A percentile compares a stretch with the other conserved stretches of the same genome.
Conservation (phyloP, 2,888 invertebrate species). For the Ernsta delagoae region DNA sequence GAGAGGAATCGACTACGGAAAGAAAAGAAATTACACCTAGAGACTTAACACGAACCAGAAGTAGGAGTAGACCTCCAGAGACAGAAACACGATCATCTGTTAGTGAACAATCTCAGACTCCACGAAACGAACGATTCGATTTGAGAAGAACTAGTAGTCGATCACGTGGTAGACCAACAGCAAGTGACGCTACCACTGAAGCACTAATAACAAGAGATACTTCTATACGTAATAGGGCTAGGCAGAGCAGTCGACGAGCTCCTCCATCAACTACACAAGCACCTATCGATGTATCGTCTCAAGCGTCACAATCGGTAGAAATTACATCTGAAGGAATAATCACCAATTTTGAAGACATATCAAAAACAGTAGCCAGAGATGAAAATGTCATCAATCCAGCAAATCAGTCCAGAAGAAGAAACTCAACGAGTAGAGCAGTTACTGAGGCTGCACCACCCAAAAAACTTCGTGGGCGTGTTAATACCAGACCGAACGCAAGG, state of each 20-base stretch:
- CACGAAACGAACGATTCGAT: slow-evolving; percentile 69
- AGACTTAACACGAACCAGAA: slow-evolving; percentile 57
- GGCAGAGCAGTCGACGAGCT: slow-evolving; percentile 48
- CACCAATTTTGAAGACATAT: slow-evolving; percentile 59
- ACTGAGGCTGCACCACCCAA: slow-evolving; percentile 52
- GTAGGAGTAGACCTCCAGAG: slow-evolving; percentile 57
- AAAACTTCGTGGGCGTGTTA: slow-evolving; percentile 60
- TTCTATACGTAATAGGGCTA: slow-evolving; percentile 55
- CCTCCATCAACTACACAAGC: slow-evolving; percentile 27
- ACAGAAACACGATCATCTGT: slow-evolving; percentile 46
- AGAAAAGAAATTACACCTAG: slow-evolving; percentile 43
- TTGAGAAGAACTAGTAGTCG: slow-evolving; percentile 67
- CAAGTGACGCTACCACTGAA: slow-evolving; percentile 52
- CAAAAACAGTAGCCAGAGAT: slow-evolving; percentile 56
- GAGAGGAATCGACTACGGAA: slow-evolving; percentile 53
- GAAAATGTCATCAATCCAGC: slow-evolving; percentile 45
- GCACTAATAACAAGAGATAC: slow-evolving; percentile 56
- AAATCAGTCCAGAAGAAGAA: slow-evolving; percentile 63
- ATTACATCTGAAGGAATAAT: slow-evolving; percentile 62
- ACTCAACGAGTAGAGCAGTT: slow-evolving; percentile 52
- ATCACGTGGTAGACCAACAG: slow-evolving; percentile 60
- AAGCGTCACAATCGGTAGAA: slow-evolving; percentile 48
- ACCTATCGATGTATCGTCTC: slow-evolving; percentile 21
- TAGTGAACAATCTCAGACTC: slow-evolving; percentile 51
- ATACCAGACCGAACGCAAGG: slow-evolving; percentile 57